Evolutionary conservation across 2,113 vertebrate genomes (phyloP), one percentile per base, ranked within the genome.

Genomic region (Scopus umbretta): DNA sequence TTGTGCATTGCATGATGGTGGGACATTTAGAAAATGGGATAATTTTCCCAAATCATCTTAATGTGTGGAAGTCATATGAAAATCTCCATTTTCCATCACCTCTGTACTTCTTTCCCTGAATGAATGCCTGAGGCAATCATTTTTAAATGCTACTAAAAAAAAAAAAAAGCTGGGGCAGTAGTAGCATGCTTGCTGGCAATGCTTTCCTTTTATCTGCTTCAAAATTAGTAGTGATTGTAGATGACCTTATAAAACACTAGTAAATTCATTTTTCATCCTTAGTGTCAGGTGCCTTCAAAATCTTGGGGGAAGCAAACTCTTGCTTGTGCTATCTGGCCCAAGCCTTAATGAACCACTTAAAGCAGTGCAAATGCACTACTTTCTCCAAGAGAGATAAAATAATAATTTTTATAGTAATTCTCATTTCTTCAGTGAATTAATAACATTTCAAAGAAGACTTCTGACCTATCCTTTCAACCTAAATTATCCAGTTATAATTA

Each of bases 1-100:
- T 91, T 88, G 78, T 93, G 89, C 78, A 89, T 89, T 92, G 93
- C 71, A 72, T 53, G 88, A 95, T 55, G 50, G 49, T 52, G 20
- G 38, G 84, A 75, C 91, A 86, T 96, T 96, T 86, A 95, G 95
- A 93, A 97, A 97, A 97, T 89, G 82, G 92, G 74, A 94, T 96
- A 66, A 97, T 97, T 97, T 96, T 74, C 80, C 56, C 80, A 95
- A 96, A 94, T 96, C 90, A 90, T 92, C 79, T 86, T 96, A 90
- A 96, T 83, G 67, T 73, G 72, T 81, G 21, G 65, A 94, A 96
- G 89, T 82, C 71, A 45, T 88, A 82, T 16, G 59, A 93, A 95
- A 81, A 92, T 42, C 70, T 81, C 91, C n/a, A 85, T 88, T 93
- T 94, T 90, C 52, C 47, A 81, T 79, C 93, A 91, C 73, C 73